Evolutionary conservation across 2,797 vertebrate species (phyloP), one percentile per base, ranked within the genome.

Genomic region (Myiothlypis chrysogaster): DNA sequence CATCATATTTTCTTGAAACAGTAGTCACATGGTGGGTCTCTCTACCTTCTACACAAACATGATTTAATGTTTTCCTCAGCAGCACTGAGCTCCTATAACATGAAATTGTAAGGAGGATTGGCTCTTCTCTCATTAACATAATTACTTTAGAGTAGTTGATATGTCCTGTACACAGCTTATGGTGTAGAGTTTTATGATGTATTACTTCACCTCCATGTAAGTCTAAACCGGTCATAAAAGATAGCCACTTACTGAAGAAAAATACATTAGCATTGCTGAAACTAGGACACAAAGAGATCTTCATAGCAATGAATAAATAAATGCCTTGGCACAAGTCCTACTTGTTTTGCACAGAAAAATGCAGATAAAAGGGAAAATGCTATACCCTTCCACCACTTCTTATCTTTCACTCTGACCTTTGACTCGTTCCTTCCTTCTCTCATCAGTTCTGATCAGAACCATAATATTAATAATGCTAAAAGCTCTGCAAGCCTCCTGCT

Each of bases 1-100:
- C 96, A 85, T 83, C 84, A 81, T 77, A 94, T 91, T 93, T 91
- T 93, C 96, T 91, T 89, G 92, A 97, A 98, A 96, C 95, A 57
- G 93, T 91, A 96, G 96, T 93, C 55, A 6, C 7, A 12, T 34
- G 63, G 59, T 13, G 2, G 52, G 82, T 91, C 92, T 88, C 52
- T 83, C 86, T 66, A 83, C 96, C 90, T 96, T 97, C 93, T 83
- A 84, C 85, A 92, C 87, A 89, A 83, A 93, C 1, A 10, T 91
- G 95, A 97, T 95, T 96, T 95, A 96, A 92, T 88, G 16, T 93
- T 94, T 95, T 96, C 88, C 83, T 63, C 57, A 64, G 80, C 64
- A 96, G 65, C 39, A 27, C 79, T 91, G 95, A 97, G 90, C 61
- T 97, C 96, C 88, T 94, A 2, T 56, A 89, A 88, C 57, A 34